Base-by-base conservation (phyloP, 2,888 invertebrate genomes). In the Microplitis manilae region DNA sequence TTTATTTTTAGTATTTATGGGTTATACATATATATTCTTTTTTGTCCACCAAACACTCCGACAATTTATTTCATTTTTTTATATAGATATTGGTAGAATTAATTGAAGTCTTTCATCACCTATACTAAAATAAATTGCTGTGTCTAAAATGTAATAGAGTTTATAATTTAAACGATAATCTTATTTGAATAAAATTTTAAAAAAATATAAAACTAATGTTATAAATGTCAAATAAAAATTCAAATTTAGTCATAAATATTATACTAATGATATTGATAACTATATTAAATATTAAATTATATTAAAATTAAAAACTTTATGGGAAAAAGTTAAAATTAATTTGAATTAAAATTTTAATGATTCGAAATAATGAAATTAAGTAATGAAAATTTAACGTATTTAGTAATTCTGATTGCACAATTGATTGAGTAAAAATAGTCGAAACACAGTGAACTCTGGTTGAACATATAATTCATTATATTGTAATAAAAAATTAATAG, bases 1-100 rank as follows among this genome's bases (percentile, higher is more conserved):
- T 41, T 41, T 68, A 50, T 68, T 68, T 68, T 41, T 41, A 41
- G 15, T 41, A 41, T 41, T 68, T 40, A 15, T 41, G 8, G 50
- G 50, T 1, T 9, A 50, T 50, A 13, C 2, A 30, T 30, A 30
- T 30, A 30, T 1, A 20, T 20, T 30, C 2, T 30, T 13, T 50
- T 50, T 50, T 50, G 6, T 5, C 50, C 50, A 8, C 13, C 50
- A 50, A 8, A 50, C 50, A 50, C 50, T 50, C 13, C 50, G 50
- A 50, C 6, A 50, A 50, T 50, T 50, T 50, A 50, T 50, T 50
- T 50, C 50, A 50, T 50, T 50, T 50, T 50, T 50, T 50, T 50
- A 8, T 50, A 5, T 50, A 13, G 13, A 13, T 50, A 50, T 50
- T 50, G 50, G 50, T 50, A 13, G 13, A 50, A 50, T 50, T 50